Base-by-base conservation (phyloP, 2,888 invertebrate genomes). In the Dryocosmus kuriphilus region DNA sequence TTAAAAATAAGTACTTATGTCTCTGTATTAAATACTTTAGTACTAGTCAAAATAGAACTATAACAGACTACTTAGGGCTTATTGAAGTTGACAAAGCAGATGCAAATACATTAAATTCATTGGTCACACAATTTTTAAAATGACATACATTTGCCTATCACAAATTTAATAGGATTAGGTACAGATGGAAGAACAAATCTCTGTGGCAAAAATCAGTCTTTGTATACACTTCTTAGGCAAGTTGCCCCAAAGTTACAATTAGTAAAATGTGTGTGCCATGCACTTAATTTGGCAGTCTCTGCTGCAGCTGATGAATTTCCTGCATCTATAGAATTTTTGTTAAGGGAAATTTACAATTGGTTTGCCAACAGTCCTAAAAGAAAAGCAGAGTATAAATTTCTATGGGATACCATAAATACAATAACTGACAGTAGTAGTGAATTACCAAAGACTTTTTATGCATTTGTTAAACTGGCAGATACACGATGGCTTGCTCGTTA, bases 141-240 rank as follows among this genome's bases (percentile, higher is more conserved):
- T 11, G 65, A 78, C 27, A 22, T 81, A n/a, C 46, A 73, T 16
- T 38, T 83, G 22, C 60, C 79, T 73, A 8, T 83, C 24, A 51
- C 55, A 32, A 83, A 82, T 75, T 51, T 85, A 24, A 77, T 85
- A 32, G 32, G 32, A 32, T 32, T 32, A 32, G 30, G 84, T 11
- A 84, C 83, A 38, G 82, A 85, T 82, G 85, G 84, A 2, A 85
- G 82, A 0, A 81, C 57, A 19, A 84, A 82, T 65, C 75, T 85
- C 1, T 84, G 83, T 78, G 84, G 83, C 2, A 76, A 77, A n/a
- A 67, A 84, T 22, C 78, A 85, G 77, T 85, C 82, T 14, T 67
- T 85, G 30, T 85, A 76, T 76, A 83, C 83, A n/a, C 51, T 83
- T 8, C 71, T 85, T n/a, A 83, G 80, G 75, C 55, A 77, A 75